Evolutionary conservation across 2,888 invertebrate species (phyloP), one percentile per base, ranked within the genome.

Genomic region (Phania funesta): DNA sequence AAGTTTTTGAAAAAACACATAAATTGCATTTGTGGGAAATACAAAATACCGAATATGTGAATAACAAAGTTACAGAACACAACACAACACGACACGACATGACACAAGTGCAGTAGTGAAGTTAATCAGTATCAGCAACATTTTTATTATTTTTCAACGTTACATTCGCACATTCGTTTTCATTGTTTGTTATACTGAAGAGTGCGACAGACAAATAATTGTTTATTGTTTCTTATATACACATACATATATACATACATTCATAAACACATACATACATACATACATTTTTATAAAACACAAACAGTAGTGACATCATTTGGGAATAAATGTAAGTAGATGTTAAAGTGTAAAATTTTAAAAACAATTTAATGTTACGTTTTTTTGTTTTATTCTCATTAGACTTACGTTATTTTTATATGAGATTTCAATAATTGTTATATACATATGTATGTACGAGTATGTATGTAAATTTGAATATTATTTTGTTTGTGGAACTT

Each of bases 21-120:
- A 44, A 76, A 76, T 62, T 76, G 52, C 68, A 76, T 62, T 76
- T 68, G 76, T 68, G 76, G 52, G 76, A 76, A 76, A 68, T 68
- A 65, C n/a, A n/a, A n/a, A 67, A n/a, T 18, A 32, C 35, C 11
- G 58, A 60, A 29, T 11, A 20, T 54, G 38, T 46, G 26, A 75
- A 60, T n/a, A 16, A 58, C 50, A 68, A 62, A 16, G 32, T 38
- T 48, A 70, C n/a, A n/a, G n/a, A n/a, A n/a, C n/a, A n/a, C n/a
- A n/a, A n/a, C n/a, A n/a, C n/a, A n/a, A n/a, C n/a, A n/a, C n/a
- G n/a, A n/a, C n/a, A n/a, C n/a, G n/a, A n/a, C n/a, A n/a, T n/a
- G 56, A 56, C 26, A 38, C 46, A 29, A 48, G 4, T 38, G 41
- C 48, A 71, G 50, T 76, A 44, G 48, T 44, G n/a, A 68, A 26